These are phyloP conservation scores for Cynocephalus volans DNA, from an alignment of 2,113 vertebrate genomes.

Conservation along the genomic window DNA sequence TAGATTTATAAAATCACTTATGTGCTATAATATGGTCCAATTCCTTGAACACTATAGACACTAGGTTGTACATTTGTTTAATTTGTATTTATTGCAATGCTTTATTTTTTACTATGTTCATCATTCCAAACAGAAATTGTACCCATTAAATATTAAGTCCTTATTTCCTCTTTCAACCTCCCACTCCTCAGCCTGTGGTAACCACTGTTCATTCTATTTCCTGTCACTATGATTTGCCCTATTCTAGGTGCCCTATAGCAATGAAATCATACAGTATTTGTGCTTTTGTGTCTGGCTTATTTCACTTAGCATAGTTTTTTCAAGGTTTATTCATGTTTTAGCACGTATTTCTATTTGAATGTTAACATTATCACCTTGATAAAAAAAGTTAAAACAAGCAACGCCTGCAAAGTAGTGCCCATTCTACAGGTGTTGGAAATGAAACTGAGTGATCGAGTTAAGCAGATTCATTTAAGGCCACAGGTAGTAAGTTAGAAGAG, in stretches of 20 bases:
- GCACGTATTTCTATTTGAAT: neutral
- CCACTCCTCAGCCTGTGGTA: no score
- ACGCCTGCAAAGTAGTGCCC: neutral
- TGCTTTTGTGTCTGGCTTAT: neutral
- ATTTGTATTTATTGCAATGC: conserved; percentile 5
- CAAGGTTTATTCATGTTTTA: neutral
- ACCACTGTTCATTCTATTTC: neutral
- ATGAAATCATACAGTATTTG: neutral
- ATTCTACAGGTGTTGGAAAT: neutral
- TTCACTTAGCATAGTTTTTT: neutral
- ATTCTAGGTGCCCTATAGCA: no score
- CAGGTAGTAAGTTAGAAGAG: neutral
- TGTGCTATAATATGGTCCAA: neutral
- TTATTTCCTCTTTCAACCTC: neutral
- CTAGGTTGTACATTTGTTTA: neutral
- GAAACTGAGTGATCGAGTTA: neutral
- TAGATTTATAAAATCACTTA: neutral
- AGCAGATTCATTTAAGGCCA: neutral
- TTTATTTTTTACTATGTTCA: conserved; percentile 21
- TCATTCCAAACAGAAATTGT: neutral
- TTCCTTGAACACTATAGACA: neutral
- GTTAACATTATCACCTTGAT: neutral
- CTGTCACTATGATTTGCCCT: neutral
- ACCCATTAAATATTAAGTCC: neutral
- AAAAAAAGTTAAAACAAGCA: neutral